Conservation (phyloP, 1,140 invertebrate genomes). For the Caenorhabditis latens region DNA sequence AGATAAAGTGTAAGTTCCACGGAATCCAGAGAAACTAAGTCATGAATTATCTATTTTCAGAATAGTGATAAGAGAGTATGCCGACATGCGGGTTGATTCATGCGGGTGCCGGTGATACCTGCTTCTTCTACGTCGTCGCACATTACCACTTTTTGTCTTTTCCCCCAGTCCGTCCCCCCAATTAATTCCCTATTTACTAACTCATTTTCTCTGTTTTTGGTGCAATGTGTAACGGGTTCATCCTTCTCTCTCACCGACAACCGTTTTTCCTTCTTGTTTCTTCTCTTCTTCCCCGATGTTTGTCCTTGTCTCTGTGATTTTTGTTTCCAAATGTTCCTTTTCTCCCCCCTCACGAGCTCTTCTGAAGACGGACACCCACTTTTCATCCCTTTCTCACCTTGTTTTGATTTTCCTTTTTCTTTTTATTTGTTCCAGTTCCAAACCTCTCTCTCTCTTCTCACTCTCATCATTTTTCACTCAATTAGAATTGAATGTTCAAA, state of each 20-base stretch:
- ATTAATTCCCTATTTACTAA: not conserved
- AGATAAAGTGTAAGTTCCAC: slow-evolving; percentile 80
- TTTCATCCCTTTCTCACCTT: not conserved
- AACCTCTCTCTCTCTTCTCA: slow-evolving; percentile 4
- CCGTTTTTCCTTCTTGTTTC: not conserved
- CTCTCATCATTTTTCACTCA: slow-evolving; percentile 55
- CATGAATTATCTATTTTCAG: slow-evolving; percentile 79
- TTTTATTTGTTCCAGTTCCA: not conserved
- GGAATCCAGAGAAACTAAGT: too few species aligned
- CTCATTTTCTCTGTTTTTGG: not conserved
- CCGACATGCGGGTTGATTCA: slow-evolving; percentile 92
- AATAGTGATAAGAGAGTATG: slow-evolving; percentile 94
- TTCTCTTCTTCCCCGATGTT: slow-evolving; percentile 20
- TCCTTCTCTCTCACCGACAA: slow-evolving; percentile 37
- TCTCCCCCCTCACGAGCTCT: slow-evolving; percentile 25
- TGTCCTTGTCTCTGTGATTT: slow-evolving; percentile 34
- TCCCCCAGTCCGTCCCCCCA: not conserved
- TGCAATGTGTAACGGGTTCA: slow-evolving; percentile 36
- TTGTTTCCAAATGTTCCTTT: slow-evolving; percentile 28
- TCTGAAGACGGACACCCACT: slow-evolving; percentile 45
- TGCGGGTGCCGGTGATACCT: slow-evolving; percentile 90
- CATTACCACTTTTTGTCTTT: slow-evolving; percentile 29
- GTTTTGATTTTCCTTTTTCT: not conserved
- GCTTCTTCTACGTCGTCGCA: not conserved
- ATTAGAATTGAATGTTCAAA: slow-evolving; percentile 55